Percentiles rank a stretch among this genome's conserved stretches.
Evolutionary conservation across 2,888 invertebrate genomes (phyloP).

Genomic region (Choristoneura rosaceana): DNA sequence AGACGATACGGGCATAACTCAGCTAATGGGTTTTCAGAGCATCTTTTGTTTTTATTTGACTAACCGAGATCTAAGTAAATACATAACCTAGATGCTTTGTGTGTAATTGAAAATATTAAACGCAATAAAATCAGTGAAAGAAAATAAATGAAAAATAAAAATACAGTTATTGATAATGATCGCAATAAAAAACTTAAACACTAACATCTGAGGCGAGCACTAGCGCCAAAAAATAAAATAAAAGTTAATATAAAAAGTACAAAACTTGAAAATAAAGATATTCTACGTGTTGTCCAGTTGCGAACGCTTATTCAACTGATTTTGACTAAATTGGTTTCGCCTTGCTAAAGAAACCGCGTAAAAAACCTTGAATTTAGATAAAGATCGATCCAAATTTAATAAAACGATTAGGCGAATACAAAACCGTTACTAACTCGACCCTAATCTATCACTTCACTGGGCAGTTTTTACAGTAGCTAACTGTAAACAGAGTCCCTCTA

Average conservation of each 20-base stretch:
- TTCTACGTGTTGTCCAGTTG: no score
- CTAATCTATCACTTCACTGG: slow-evolving; percentile 24
- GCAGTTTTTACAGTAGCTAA: slow-evolving; percentile 26
- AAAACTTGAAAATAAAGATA: no score
- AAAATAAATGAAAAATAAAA: no score
- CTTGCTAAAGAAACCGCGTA: not conserved
- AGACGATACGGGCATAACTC: not conserved
- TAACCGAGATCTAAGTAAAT: not conserved
- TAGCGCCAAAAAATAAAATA: no score
- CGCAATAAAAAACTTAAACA: no score
- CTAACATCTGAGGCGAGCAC: no score
- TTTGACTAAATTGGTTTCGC: not conserved
- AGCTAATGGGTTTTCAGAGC: slow-evolving; percentile 1
- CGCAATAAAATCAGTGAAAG: no score
- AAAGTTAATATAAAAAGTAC: no score
- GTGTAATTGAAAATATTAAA: no score
- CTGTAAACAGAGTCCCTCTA: slow-evolving; percentile 10
- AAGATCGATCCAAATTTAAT: slow-evolving; percentile 5
- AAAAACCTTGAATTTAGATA: slow-evolving; percentile 3
- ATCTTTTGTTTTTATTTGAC: not conserved
- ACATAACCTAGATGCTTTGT: not conserved
- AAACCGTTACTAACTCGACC: slow-evolving; percentile 27
- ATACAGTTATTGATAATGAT: no score
- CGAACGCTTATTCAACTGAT: no score
- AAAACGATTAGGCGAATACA: slow-evolving; percentile 18